phyloP scores from a whole-genome alignment of 2,113 vertebrate genomes.

The Uria aalge region DNA sequence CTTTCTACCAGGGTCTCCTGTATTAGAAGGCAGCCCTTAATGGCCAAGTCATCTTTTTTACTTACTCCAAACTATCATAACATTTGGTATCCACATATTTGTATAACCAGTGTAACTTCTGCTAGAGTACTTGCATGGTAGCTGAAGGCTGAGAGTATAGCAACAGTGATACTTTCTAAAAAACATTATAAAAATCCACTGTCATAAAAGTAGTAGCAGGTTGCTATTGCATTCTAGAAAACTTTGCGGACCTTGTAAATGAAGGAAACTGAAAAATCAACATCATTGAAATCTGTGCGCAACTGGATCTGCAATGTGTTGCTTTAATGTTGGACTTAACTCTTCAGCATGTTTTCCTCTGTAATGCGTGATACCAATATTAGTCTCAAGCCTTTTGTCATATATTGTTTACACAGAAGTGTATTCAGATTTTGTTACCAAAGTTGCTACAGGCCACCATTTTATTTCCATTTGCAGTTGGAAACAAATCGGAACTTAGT shows the following conservation, averaged over 20 bases:
- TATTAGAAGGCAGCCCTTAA: neutral
- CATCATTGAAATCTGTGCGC: neutral
- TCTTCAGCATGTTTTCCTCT: neutral
- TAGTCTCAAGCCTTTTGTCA: neutral
- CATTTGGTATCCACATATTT: neutral
- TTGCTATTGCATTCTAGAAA: neutral
- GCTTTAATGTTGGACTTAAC: neutral
- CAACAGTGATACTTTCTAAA: neutral
- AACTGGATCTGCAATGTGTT: neutral
- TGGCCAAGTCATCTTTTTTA: neutral
- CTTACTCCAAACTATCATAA: neutral
- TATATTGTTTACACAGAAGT: neutral
- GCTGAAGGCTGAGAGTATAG: neutral
- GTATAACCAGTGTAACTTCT: neutral
- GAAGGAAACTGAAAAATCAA: neutral
- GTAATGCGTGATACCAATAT: neutral
- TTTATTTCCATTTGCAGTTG: neutral
- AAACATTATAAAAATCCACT: neutral
- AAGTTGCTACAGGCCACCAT: neutral
- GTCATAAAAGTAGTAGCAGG: neutral
- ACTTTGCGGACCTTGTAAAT: neutral
- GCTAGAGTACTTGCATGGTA: neutral
- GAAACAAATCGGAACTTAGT: neutral
- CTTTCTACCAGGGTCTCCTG: neutral
- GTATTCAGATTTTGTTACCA: neutral